These are phyloP conservation scores for Pontoporia blainvillei DNA, from an alignment of 2,113 vertebrate genomes.

Conservation along the genomic window DNA sequence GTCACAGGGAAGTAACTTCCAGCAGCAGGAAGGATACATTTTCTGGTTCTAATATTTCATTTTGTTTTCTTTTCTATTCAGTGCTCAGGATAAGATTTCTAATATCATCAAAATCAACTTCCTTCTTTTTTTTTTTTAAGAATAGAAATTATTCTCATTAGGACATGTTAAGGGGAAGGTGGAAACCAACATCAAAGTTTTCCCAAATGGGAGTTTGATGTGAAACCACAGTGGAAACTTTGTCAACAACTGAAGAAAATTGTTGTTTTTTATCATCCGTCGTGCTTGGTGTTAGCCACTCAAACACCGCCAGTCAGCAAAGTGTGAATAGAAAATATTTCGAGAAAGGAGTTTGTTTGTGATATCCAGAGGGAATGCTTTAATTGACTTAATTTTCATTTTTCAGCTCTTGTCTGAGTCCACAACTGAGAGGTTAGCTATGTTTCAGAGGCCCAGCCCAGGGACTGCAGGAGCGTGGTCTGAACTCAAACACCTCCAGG, in stretches of 20 bases:
- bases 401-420: background rate
- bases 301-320: background rate
- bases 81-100: background rate
- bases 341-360: background rate
- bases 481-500: background rate
- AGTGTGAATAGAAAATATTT: constrained; percentile 50
- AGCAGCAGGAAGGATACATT: background rate
- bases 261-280: constrained; percentile 31
- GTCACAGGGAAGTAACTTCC: background rate
- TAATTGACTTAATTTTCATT: constrained; percentile 54
- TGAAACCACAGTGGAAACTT: constrained; percentile 28
- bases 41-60: background rate
- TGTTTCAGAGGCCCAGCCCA: background rate
- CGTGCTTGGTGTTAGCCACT: constrained; percentile 1
- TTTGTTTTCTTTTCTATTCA: background rate
- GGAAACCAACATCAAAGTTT: constrained; percentile 36
- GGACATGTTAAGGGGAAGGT: constrained; percentile 18
- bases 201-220: constrained; percentile 39
- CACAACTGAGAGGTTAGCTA: background rate
- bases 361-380: background rate
- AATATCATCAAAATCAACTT: background rate
- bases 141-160: constrained; percentile 42
- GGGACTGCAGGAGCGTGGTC: rapidly evolving
- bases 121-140: background rate
- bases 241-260: constrained; percentile 30